phyloP scores from a whole-genome alignment of 2,797 vertebrate genomes.

The Sebastolobus alascanus region DNA sequence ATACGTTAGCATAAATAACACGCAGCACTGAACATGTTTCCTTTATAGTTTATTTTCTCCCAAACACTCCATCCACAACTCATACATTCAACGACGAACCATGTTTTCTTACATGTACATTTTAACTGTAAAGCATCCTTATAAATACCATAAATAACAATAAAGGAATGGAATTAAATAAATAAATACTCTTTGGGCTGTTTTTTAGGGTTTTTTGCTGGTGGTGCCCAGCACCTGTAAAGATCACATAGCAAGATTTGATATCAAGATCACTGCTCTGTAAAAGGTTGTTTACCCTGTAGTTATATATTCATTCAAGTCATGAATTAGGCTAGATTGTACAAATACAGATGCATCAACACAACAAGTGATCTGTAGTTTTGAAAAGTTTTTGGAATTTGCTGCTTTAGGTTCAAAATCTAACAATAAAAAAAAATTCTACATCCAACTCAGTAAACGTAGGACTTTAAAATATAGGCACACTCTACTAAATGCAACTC shows the following conservation, averaged over 20 bases:
- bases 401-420: constrained; percentile 21
- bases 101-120: constrained; percentile 62
- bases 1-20: constrained; percentile 25
- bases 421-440: constrained; percentile 4
- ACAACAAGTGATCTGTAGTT: constrained; percentile 5
- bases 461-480: constrained; percentile 20
- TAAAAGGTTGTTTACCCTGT: constrained; percentile 61
- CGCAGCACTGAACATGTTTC: constrained; percentile 1
- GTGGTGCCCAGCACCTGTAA: constrained; percentile 81
- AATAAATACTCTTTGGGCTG: constrained; percentile 83
- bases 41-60: constrained; percentile 64
- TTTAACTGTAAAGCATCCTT: constrained; percentile 54
- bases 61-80: constrained; percentile 47
- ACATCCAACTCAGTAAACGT: constrained; percentile 10
- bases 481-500: constrained; percentile 33
- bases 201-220: constrained; percentile 55
- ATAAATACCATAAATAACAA: constrained; percentile 88
- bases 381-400: constrained; percentile 1
- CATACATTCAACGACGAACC: constrained; percentile 72
- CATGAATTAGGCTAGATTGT: constrained; percentile 26
- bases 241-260: constrained; percentile 41
- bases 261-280: constrained; percentile 31
- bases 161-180: constrained; percentile 83
- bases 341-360: constrained; percentile 26
- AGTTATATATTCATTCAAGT: constrained; percentile 57